A percentile compares a stretch with the other conserved stretches of the same genome.
Evolutionary conservation across 2,797 vertebrate genomes (phyloP).

Genomic region (Acanthornis magna): DNA sequence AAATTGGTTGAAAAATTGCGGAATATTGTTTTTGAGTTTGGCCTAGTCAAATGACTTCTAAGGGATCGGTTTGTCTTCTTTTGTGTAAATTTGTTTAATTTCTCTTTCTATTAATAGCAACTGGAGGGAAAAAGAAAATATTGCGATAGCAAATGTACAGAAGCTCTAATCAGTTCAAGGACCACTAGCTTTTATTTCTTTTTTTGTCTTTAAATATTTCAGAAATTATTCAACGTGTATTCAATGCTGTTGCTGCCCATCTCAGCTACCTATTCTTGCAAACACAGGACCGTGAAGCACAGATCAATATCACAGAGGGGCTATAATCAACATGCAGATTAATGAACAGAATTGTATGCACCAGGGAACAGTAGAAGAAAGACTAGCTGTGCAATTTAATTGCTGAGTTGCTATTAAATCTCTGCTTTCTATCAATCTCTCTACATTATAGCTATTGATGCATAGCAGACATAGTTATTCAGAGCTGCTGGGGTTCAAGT

Average conservation of each 20-base stretch:
- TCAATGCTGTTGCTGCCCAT: slow-evolving; percentile 16
- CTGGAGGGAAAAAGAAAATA: neutral
- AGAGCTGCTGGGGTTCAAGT: slow-evolving; percentile 56
- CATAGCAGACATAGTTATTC: slow-evolving; percentile 69
- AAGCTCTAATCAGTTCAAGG: neutral
- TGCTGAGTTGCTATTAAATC: slow-evolving; percentile 75
- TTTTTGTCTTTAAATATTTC: slow-evolving; percentile 33
- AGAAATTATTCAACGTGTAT: slow-evolving; percentile 23
- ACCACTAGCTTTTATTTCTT: neutral
- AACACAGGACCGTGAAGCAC: slow-evolving; percentile 51
- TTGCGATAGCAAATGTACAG: neutral
- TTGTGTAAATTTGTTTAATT: neutral
- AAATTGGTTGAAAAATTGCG: neutral
- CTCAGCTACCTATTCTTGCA: slow-evolving; percentile 60
- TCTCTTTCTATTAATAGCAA: neutral
- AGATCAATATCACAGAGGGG: slow-evolving; percentile 71
- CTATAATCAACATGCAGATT: slow-evolving; percentile 80
- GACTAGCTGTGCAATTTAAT: slow-evolving; percentile 78
- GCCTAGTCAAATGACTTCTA: neutral
- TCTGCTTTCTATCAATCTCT: slow-evolving; percentile 74
- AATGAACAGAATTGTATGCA: slow-evolving; percentile 73
- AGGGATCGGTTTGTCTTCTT: rapidly evolving
- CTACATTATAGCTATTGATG: slow-evolving; percentile 73
- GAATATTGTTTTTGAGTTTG: neutral
- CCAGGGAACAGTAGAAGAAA: slow-evolving; percentile 73